These are phyloP conservation scores for Chirona hameri DNA, from an alignment of 2,888 invertebrate species.

Conservation along the genomic window DNA sequence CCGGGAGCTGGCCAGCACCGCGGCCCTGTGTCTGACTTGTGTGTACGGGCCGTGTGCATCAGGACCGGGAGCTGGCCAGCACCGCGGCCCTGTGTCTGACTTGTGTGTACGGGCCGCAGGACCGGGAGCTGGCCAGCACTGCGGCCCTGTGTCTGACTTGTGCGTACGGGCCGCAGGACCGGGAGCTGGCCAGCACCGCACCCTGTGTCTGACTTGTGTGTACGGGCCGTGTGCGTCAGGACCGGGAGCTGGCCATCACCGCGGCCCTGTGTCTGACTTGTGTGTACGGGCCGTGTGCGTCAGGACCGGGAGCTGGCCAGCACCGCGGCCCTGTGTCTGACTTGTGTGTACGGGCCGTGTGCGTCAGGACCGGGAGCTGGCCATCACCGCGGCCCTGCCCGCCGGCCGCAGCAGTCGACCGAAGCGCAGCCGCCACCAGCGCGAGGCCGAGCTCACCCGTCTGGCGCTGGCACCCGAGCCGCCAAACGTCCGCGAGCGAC, in stretches of 20 bases:
- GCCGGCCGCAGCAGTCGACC: neutral
- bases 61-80: too few species aligned
- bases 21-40: neutral
- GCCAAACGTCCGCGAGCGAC: neutral
- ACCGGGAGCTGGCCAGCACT: neutral
- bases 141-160: neutral
- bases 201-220: too few species aligned
- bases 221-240: too few species aligned
- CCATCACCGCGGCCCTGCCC: neutral
- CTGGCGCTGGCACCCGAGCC: conserved; percentile 12
- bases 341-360: too few species aligned
- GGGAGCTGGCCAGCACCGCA: too few species aligned
- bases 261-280: neutral
- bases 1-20: neutral
- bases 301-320: neutral
- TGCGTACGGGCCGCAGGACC: too few species aligned
- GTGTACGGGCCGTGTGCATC: too few species aligned
- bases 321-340: neutral
- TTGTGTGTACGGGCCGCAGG: too few species aligned
- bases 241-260: neutral
- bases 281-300: too few species aligned
- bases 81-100: too few species aligned
- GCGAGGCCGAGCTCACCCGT: conserved; percentile 1
- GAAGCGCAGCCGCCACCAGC: conserved; percentile 1
- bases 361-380: too few species aligned